Evolutionary conservation across 92 coral and sea anemone species (phyloP).

Genomic region (Isaurus tuberculatus): DNA sequence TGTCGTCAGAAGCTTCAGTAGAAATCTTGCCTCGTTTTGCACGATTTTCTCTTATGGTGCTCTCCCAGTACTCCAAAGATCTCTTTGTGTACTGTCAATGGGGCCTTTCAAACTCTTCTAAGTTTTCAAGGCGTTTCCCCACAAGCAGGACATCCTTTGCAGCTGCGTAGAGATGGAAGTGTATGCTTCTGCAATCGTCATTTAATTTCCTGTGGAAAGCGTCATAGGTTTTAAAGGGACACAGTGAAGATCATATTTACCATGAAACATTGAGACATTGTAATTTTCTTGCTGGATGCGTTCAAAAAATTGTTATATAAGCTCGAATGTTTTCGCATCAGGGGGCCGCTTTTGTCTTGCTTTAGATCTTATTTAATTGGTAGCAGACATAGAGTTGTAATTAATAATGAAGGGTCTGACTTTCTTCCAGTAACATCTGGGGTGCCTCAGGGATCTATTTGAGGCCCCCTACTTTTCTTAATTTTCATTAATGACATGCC

Average conservation of each 20-base stretch:
- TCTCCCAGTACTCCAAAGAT: slow-evolving; percentile 38
- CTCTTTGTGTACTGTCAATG: slow-evolving; percentile 42
- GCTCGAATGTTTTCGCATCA: too few relatives aligned
- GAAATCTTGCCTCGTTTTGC: slow-evolving; percentile 13
- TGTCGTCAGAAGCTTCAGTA: neutral
- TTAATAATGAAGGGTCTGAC: too few relatives aligned
- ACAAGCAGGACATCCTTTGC: slow-evolving; percentile 61
- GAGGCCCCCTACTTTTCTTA: too few relatives aligned
- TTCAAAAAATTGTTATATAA: too few relatives aligned
- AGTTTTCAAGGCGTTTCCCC: slow-evolving; percentile 34
- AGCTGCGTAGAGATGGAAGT: slow-evolving; percentile 61
- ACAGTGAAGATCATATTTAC: neutral
- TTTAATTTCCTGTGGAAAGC: slow-evolving; percentile 51
- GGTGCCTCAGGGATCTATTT: too few relatives aligned
- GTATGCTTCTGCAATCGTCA: slow-evolving; percentile 64
- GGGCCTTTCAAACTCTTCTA: slow-evolving; percentile 40
- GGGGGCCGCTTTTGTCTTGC: too few relatives aligned
- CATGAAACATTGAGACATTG: neutral
- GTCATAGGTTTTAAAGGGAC: neutral
- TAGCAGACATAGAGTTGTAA: too few relatives aligned
- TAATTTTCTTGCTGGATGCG: slow-evolving; percentile 10
- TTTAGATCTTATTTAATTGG: too few relatives aligned
- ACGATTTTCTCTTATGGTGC: slow-evolving; percentile 32
- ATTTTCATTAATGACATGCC: too few relatives aligned
- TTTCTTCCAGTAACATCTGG: too few relatives aligned